Percentiles rank a stretch among this genome's conserved stretches.
These are phyloP conservation scores for Ceyx cyanopectus DNA, from an alignment of 2,113 vertebrate genomes.

Conservation along the genomic window DNA sequence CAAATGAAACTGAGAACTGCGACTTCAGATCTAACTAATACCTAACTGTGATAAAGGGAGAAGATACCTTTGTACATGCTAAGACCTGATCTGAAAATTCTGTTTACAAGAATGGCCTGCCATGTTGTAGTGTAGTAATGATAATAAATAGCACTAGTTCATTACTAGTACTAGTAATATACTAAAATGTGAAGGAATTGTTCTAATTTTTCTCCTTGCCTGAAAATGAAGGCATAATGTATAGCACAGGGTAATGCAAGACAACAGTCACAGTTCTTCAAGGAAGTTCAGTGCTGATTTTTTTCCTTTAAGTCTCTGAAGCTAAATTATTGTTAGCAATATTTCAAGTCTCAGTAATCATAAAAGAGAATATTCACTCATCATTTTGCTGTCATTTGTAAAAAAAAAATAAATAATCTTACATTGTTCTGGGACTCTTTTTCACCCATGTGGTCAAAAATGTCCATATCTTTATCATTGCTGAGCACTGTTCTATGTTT, in stretches of 20 bases:
- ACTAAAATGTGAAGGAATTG: not conserved
- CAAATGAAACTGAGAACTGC: not conserved
- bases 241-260: not conserved
- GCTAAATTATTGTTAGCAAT: not conserved
- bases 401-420: not conserved
- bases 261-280: not conserved
- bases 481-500: not conserved
- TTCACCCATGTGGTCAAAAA: not conserved
- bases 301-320: not conserved
- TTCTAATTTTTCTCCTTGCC: not conserved
- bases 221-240: not conserved
- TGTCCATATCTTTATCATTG: rapidly evolving
- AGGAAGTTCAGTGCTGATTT: not conserved
- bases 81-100: not conserved
- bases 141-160: too few relatives aligned
- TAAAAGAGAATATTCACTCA: not conserved
- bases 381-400: not conserved
- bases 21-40: not conserved
- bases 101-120: not conserved
- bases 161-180: not conserved
- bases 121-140: not conserved
- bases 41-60: not conserved
- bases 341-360: not conserved
- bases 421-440: rapidly evolving
- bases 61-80: not conserved